phyloP scores from a whole-genome alignment of 2,888 invertebrate species.

The Sarcophaga caerulescens region DNA sequence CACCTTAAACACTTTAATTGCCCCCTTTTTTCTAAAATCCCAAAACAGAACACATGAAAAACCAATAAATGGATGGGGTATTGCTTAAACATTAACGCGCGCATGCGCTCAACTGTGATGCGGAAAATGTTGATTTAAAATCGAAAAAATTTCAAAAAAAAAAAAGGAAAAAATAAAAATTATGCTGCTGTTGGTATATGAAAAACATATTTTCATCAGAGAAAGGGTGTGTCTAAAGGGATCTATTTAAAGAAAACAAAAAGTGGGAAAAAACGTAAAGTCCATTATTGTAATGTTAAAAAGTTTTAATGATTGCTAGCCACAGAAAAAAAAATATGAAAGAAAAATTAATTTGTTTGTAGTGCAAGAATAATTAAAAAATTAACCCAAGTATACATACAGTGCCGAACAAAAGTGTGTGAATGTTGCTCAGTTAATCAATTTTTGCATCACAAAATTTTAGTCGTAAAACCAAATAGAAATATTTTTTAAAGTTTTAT shows the following conservation, averaged over 20 bases:
- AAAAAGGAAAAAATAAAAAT: too few relatives aligned
- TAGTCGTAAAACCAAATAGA: too few relatives aligned
- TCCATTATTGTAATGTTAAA: not conserved
- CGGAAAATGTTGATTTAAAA: not conserved
- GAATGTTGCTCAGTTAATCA: too few relatives aligned
- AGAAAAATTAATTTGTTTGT: not conserved
- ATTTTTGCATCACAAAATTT: too few relatives aligned
- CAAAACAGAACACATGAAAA: not conserved
- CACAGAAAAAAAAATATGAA: not conserved
- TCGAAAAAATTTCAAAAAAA: not conserved
- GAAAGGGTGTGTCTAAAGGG: not conserved
- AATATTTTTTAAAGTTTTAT: too few relatives aligned
- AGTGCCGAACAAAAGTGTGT: too few relatives aligned
- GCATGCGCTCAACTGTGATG: conserved; percentile 47
- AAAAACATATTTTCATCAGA: not conserved
- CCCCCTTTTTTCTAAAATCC: not conserved
- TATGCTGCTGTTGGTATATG: not conserved
- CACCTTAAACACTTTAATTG: conserved; percentile 55
- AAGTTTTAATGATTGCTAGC: too few relatives aligned
- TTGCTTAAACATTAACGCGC: not conserved
- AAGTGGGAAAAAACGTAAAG: not conserved
- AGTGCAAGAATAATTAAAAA: too few relatives aligned
- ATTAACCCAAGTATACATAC: too few relatives aligned
- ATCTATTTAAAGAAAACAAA: not conserved
- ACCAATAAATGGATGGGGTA: not conserved